A percentile compares a stretch with the other conserved stretches of the same genome.
These are phyloP conservation scores for Orius laevigatus DNA, from an alignment of 1,140 invertebrate species.

Conservation along the genomic window DNA sequence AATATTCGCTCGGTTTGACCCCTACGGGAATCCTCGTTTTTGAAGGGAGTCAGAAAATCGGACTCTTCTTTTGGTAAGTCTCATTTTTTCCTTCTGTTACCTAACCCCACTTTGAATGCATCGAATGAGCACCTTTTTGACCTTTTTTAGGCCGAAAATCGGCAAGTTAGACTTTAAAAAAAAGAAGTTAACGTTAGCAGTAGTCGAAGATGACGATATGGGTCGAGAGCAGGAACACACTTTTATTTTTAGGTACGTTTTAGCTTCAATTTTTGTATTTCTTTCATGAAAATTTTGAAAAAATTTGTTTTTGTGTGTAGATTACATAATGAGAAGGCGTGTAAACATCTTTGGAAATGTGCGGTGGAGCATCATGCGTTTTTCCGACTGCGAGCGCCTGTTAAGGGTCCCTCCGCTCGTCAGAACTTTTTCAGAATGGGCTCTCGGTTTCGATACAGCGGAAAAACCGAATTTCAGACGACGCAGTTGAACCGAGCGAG, in stretches of 20 bases:
- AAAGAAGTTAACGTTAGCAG: conserved; percentile 85
- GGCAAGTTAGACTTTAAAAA: conserved; percentile 88
- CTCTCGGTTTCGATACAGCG: conserved; percentile 81
- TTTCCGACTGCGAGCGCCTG: conserved; percentile 81
- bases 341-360: conserved; percentile 99
- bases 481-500: conserved; percentile 74
- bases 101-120: not conserved
- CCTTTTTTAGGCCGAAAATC: conserved; percentile 94
- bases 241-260: conserved; percentile 57
- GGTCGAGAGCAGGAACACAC: conserved; percentile 84
- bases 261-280: conserved; percentile 6
- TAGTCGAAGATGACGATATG: conserved; percentile 92
- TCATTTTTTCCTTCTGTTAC: conserved; percentile 10
- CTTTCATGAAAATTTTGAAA: conserved; percentile 1
- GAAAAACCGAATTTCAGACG: conserved; percentile 90
- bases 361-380: conserved; percentile 98
- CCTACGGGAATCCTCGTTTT: conserved; percentile 96
- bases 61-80: conserved; percentile 85
- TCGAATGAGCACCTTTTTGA: not conserved
- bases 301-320: conserved; percentile 28
- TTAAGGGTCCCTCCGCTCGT: conserved; percentile 70
- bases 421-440: conserved; percentile 97
- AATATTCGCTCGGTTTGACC: conserved; percentile 92
- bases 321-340: conserved; percentile 89
- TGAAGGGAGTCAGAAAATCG: conserved; percentile 88